Percentiles rank a stretch among this genome's conserved stretches.
Evolutionary conservation across 2,888 invertebrate genomes (phyloP).

Genomic region (Melikaiella ostensackeni): DNA sequence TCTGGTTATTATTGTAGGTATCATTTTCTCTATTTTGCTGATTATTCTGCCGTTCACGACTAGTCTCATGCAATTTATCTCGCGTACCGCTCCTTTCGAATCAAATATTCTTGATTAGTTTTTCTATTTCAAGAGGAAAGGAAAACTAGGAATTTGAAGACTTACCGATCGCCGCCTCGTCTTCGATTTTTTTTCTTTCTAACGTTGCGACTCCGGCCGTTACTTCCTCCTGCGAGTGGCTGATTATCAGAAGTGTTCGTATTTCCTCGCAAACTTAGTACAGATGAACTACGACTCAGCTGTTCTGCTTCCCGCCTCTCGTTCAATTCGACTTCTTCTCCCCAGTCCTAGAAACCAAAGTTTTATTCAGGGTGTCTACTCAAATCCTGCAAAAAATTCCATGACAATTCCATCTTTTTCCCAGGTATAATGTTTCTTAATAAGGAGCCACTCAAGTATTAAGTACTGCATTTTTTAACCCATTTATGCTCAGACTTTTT

Average conservation of each 20-base stretch:
- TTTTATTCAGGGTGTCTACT: too few relatives aligned
- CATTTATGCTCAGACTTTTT: too few relatives aligned
- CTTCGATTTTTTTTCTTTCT: slow-evolving; percentile 73
- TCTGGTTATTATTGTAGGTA: slow-evolving; percentile 69
- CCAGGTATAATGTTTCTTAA: too few relatives aligned
- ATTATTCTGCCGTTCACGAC: slow-evolving; percentile 73
- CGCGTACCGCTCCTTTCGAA: slow-evolving; percentile 66
- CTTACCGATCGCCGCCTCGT: slow-evolving; percentile 63
- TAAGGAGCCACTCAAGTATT: too few relatives aligned
- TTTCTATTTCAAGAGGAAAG: background rate
- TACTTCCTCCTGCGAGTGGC: slow-evolving; percentile 65
- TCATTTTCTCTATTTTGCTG: slow-evolving; percentile 74
- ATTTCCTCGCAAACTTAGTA: slow-evolving; percentile 77
- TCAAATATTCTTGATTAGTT: slow-evolving; percentile 1
- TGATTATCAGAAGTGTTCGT: slow-evolving; percentile 61
- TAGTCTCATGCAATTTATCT: slow-evolving; percentile 69
- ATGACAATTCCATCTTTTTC: too few relatives aligned
- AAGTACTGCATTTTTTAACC: too few relatives aligned
- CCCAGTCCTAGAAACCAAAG: slow-evolving; percentile 79
- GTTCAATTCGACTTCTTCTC: slow-evolving; percentile 81
- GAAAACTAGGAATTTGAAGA: background rate
- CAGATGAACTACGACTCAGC: slow-evolving; percentile 79
- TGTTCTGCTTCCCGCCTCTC: slow-evolving; percentile 78
- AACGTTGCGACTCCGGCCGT: slow-evolving; percentile 77
- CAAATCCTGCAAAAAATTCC: too few relatives aligned